Base-by-base conservation (phyloP, 2,797 vertebrate species). In the Betta splendens region DNA sequence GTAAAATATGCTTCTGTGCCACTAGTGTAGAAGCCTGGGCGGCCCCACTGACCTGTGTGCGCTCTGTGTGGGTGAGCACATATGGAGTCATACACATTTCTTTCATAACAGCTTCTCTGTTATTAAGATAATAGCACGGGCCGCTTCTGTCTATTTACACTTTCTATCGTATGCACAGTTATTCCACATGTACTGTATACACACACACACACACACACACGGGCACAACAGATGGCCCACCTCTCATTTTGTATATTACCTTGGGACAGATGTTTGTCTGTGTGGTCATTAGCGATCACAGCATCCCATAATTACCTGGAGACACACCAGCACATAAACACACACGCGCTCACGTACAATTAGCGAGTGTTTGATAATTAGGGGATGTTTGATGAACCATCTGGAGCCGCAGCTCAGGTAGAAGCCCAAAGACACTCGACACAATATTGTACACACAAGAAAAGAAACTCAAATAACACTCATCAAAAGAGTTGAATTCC, bases 221-320 rank as follows among this genome's bases (percentile, higher is more conserved):
- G 9, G 18, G 20, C 49, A 57, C 61, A 80, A 59, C 86, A 90
- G 83, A 85, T 89, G 86, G 84, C 65, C 79, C 47, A 61, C 59
- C 67, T 77, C 80, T 85, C 79, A 75, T 72, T 83, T 81, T 79
- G 72, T 57, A 62, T 52, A 79, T 80, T 83, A 85, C 80, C 81
- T 55, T 33, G 73, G 80, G 85, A 87, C 88, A 89, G 87, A 86
- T 90, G 87, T 89, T 89, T 84, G 85, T 72, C 81, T 85, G 76
- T 89, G 84, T 86, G 86, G 85, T 85, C 87, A 88, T 89, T 88
- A 90, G 80, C 63, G 72, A 87, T 85, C 69, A 54, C 84, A 81
- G 82, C 79, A 77, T 87, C 77, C 59, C 71, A 82, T 87, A 85
- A 90, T 88, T 86, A 87, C 82, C 84, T 77, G 76, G 81, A 81